These are phyloP conservation scores for Helleia helle DNA, from an alignment of 2,888 invertebrate genomes.

Conservation along the genomic window DNA sequence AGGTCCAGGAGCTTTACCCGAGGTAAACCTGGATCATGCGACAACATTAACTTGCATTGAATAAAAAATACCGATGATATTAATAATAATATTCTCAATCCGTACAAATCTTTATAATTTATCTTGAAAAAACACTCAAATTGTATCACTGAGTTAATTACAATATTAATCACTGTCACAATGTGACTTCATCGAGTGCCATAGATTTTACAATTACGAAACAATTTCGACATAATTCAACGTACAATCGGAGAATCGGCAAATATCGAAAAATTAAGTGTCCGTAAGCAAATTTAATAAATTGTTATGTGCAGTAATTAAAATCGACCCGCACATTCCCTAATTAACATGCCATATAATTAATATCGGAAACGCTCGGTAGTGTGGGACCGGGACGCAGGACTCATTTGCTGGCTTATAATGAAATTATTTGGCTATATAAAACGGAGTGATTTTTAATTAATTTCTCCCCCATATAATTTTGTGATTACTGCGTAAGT, in stretches of 20 bases:
- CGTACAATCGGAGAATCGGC: conserved; percentile 8
- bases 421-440: conserved; percentile 5
- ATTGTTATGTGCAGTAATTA: conserved; percentile 20
- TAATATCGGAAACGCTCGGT: conserved; percentile 12
- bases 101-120: too few relatives aligned
- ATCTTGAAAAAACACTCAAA: too few relatives aligned
- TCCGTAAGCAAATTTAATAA: conserved; percentile 20
- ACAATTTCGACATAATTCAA: background rate
- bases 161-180: background rate
- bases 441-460: conserved; percentile 5
- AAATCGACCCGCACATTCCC: conserved; percentile 17
- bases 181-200: background rate
- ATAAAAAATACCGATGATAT: too few relatives aligned
- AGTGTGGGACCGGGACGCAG: background rate
- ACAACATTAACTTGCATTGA: too few relatives aligned
- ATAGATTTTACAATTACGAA: background rate
- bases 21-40: too few relatives aligned
- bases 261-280: conserved; percentile 19
- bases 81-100: too few relatives aligned
- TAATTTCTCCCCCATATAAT: background rate
- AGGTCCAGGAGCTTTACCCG: too few relatives aligned
- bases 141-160: too few relatives aligned
- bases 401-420: background rate
- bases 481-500: background rate
- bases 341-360: conserved; percentile 20